Base-by-base conservation (phyloP, 2,113 vertebrate species). In the Noturus placidus region DNA sequence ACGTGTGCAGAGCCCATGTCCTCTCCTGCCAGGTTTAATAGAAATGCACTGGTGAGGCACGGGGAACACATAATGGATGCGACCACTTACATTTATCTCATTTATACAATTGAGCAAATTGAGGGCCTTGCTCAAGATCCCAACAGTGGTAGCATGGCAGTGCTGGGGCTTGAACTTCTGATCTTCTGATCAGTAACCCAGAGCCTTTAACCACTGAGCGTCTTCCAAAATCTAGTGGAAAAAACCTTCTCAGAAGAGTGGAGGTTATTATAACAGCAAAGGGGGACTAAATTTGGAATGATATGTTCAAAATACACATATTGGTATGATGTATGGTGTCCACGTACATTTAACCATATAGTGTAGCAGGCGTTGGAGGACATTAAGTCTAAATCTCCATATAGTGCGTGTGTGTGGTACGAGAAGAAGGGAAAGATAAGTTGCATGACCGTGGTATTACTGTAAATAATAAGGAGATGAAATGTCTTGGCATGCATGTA, bases 11-110 rank as follows among this genome's bases (percentile, higher is more conserved):
- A 79, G 65, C 79, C 83, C 76, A 84, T 83, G 13, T 81, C 85
- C 82, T 84, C 65, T 88, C 85, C 67, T 33, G 13, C 33, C 65
- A 85, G 81, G 85, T 87, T 87, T 89, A 76, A 88, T 88, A 88
- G 87, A 82, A 89, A 87, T 85, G 69, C 87, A 82, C 74, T 85
- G 67, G 69, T 9, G 35, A 85, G 42, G 69, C 50, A 35, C 50
- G 69, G 30, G 74, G n/a, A 54, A 65, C 50, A 84, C n/a, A n/a
- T n/a, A n/a, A n/a, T n/a, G n/a, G n/a, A n/a, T n/a, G n/a, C n/a
- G n/a, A n/a, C n/a, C n/a, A n/a, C 42, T 46, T 46, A 46, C 42
- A 46, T 46, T 46, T 46, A 46, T 46, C 6, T 6, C 42, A 46
- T 46, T 46, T 46, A 46, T 46, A 46, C 6, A 46, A 46, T 6